Conservation (phyloP, 1,140 invertebrate genomes). For the Drosophila ogumai region DNA sequence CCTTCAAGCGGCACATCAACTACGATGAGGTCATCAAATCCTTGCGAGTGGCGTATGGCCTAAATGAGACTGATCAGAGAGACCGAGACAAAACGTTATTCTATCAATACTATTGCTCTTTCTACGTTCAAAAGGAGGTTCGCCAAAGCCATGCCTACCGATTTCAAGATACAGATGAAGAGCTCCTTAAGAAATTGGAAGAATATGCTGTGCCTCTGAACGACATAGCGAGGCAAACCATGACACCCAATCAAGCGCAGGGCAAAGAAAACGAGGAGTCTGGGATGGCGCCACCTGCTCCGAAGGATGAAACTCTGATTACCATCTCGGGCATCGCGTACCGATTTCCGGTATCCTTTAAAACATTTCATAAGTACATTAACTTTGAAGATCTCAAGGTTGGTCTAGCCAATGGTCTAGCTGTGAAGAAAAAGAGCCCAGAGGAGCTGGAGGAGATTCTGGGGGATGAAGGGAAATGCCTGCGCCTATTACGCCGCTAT, state of each 20-base stretch:
- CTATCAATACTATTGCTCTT: not conserved
- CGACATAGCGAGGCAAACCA: conserved; percentile 3
- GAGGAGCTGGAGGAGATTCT: not conserved
- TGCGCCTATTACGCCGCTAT: not conserved
- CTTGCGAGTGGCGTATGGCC: not conserved
- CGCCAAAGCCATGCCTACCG: not conserved
- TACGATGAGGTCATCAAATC: conserved; percentile 7
- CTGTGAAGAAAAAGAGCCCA: not conserved
- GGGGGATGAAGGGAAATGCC: not conserved
- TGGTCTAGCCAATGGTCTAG: conserved; percentile 1
- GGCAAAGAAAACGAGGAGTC: not conserved
- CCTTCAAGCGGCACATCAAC: conserved; percentile 8
- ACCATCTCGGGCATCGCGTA: conserved; percentile 6
- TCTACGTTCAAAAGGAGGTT: conserved; percentile 4
- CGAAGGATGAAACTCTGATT: conserved; percentile 12
- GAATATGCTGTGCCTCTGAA: conserved; percentile 6
- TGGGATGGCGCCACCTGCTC: not conserved
- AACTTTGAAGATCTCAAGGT: conserved; percentile 29
- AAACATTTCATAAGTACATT: conserved; percentile 28
- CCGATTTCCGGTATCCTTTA: conserved; percentile 40
- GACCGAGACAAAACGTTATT: not conserved
- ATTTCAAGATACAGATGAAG: not conserved
- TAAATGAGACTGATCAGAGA: not conserved
- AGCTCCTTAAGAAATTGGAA: conserved; percentile 10
- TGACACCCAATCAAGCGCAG: not conserved